A percentile compares a stretch with the other conserved stretches of the same genome.
Conservation (phyloP, 1,140 invertebrate species). For the Drosophila littoralis region DNA sequence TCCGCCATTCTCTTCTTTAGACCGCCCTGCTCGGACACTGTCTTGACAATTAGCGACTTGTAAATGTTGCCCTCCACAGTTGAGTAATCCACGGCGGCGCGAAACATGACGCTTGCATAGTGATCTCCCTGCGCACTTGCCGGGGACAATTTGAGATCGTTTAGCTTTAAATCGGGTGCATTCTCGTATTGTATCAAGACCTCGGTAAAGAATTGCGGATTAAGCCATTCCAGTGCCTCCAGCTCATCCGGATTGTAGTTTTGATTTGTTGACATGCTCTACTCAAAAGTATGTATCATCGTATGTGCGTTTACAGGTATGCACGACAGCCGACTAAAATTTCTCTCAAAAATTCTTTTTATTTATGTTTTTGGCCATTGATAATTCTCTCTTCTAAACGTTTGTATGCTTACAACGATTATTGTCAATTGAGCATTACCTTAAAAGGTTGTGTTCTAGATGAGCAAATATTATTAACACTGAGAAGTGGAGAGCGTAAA, state of each 20-base stretch:
- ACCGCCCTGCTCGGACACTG: slow-evolving; percentile 44
- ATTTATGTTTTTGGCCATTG: not conserved
- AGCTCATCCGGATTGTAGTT: slow-evolving; percentile 53
- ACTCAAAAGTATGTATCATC: not conserved
- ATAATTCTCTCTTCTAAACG: too few species aligned
- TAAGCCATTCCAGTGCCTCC: slow-evolving; percentile 44
- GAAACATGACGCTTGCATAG: slow-evolving; percentile 63
- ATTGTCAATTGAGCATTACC: not conserved
- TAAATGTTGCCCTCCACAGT: not conserved
- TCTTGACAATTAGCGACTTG: slow-evolving; percentile 53
- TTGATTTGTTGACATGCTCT: slow-evolving; percentile 12
- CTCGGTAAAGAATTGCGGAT: slow-evolving; percentile 34
- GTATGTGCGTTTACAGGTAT: not conserved
- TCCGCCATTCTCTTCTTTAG: slow-evolving; percentile 38
- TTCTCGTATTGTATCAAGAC: slow-evolving; percentile 40
- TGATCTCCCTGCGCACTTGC: slow-evolving; percentile 61
- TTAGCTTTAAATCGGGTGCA: slow-evolving; percentile 20
- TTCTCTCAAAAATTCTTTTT: not conserved
- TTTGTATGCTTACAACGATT: not conserved
- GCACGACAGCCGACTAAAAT: not conserved
- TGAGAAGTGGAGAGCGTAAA: not conserved
- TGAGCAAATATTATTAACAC: too few species aligned
- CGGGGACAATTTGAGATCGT: slow-evolving; percentile 36
- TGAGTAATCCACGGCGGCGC: slow-evolving; percentile 22
- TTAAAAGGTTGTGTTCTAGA: not conserved